phyloP scores from a whole-genome alignment of 2,113 vertebrate genomes.

The Ammodytes marinus region DNA sequence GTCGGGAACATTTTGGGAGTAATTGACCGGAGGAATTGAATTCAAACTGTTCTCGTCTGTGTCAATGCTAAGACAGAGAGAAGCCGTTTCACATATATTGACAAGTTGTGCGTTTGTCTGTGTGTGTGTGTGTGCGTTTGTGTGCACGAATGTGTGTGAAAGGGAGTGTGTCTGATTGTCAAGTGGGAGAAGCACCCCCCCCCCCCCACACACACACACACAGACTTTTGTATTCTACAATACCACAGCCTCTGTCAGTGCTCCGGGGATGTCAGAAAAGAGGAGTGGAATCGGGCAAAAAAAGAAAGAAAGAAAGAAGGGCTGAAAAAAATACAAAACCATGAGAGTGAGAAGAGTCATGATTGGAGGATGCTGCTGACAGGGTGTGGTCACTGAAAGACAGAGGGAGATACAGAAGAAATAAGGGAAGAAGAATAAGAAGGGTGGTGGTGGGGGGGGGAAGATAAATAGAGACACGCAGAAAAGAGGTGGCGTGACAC shows the following conservation, averaged over 20 bases:
- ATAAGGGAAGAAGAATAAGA: constrained; percentile 22
- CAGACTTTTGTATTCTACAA: constrained; percentile 37
- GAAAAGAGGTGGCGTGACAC: constrained; percentile 44
- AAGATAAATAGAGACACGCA: constrained; percentile 35
- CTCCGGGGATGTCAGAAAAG: constrained; percentile 15
- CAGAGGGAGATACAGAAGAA: constrained; percentile 50
- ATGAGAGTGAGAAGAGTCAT: constrained; percentile 24
- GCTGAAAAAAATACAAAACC: neutral
- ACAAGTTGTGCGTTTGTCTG: constrained; percentile 13
- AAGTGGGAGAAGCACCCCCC: constrained; percentile 21
- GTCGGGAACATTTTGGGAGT: no score
- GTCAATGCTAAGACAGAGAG: neutral
- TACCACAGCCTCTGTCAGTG: neutral
- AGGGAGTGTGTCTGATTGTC: constrained; percentile 36
- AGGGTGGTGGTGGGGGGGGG: neutral
- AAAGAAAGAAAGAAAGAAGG: neutral
- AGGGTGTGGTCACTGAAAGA: constrained; percentile 76
- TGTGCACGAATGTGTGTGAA: neutral
- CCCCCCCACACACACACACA: no score
- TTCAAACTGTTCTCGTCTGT: no score
- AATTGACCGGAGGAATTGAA: neutral
- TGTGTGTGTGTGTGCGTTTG: constrained; percentile 8
- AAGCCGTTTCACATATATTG: constrained; percentile 24
- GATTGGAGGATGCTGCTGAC: constrained; percentile 48
- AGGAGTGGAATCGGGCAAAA: neutral